phyloP scores from a whole-genome alignment of 2,113 vertebrate species.

The Columba janthina region DNA sequence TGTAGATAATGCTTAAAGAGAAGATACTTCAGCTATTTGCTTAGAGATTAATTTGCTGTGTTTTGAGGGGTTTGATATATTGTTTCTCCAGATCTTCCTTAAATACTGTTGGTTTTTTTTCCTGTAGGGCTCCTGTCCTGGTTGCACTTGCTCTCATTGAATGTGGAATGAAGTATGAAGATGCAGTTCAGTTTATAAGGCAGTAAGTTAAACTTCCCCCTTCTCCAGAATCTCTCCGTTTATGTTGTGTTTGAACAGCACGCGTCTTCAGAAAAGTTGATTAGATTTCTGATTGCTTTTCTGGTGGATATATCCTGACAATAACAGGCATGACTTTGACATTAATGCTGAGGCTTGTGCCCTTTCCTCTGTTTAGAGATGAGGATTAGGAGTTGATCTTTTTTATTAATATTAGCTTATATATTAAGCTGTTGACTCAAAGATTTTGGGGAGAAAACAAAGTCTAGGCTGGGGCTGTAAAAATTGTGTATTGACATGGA shows the following conservation, averaged over 20 bases:
- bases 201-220: constrained; percentile 84
- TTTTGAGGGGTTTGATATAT: neutral
- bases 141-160: constrained; percentile 98
- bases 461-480: neutral
- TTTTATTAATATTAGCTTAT: neutral
- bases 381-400: neutral
- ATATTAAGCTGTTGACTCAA: neutral
- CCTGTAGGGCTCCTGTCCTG: constrained; percentile 92
- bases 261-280: neutral
- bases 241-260: accelerated
- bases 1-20: neutral
- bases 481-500: neutral
- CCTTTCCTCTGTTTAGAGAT: neutral
- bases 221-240: neutral
- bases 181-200: constrained; percentile 98
- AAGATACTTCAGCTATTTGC: neutral
- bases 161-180: constrained; percentile 98
- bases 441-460: neutral
- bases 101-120: neutral
- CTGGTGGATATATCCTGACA: neutral
- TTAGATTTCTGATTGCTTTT: neutral
- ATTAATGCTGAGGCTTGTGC: neutral
- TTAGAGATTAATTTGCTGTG: neutral
- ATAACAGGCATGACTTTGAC: neutral
- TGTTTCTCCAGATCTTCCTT: neutral